Evolutionary conservation across 2,797 vertebrate genomes (phyloP), one percentile per base, ranked within the genome.

Genomic region (Myioborus melanocephalus): DNA sequence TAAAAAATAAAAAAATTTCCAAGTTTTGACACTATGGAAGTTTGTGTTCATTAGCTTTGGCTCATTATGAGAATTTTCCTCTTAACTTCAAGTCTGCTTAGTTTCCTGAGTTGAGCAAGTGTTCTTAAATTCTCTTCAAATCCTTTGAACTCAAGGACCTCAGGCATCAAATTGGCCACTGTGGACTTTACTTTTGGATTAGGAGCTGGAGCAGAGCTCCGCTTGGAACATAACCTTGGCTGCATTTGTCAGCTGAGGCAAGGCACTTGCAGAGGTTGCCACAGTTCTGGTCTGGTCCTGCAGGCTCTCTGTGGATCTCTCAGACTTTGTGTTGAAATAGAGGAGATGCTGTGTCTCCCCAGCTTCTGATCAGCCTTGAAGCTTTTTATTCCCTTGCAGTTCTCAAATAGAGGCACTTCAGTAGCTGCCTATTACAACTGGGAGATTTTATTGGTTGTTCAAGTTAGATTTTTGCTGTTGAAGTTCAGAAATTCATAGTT

Each of bases 271-370:
- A 59, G 56, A 8, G 34, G 35, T 49, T 91, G 79, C 83, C 43
- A 8, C 56, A 12, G 52, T 8, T 60, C 37, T 79, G 68, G 86
- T 10, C 50, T 66, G 94, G 89, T 95, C 94, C 94, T 93, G 73
- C 82, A 94, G 88, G 86, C 96, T 94, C 96, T 88, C 76, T 93
- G 60, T 97, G 94, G 26, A 68, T 53, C 12, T 39, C 12, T 39
- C 78, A 77, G 39, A 81, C 12, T 37, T 30, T 32, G n/a, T 11
- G 9, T 7, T 57, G 50, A 66, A 78, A 11, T n/a, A 34, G 44
- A 66, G 43, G 3, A 26, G 13, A 47, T 83, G 57, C 63, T 37
- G 9, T 34, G 17, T 70, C 34, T 68, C 39, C 18, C 43, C 17
- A 41, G 30, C 46, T 78, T 60, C 37, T 50, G 17, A 13, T 16